Conservation (phyloP, 2,888 invertebrate species). For the Drosophila sordidula region DNA sequence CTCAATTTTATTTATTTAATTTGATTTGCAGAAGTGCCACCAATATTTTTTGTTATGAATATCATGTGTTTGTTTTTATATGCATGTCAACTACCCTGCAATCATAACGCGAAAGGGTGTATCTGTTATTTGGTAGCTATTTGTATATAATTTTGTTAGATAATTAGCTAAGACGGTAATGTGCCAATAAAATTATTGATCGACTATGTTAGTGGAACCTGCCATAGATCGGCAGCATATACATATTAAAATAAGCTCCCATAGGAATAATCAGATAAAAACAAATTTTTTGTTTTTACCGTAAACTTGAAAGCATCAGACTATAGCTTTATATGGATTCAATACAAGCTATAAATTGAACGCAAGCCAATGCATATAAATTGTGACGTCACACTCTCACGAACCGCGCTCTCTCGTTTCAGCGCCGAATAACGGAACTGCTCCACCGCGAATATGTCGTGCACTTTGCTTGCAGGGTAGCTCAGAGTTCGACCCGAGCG, state of each 20-base stretch:
- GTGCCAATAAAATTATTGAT: no score
- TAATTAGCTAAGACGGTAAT: no score
- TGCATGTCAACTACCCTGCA: slow-evolving; percentile 7
- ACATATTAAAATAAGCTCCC: no score
- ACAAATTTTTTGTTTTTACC: no score
- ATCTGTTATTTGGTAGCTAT: neutral
- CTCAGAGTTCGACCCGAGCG: slow-evolving; percentile 20
- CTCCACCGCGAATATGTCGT: neutral
- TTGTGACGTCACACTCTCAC: neutral
- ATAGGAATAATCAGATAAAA: no score
- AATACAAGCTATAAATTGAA: no score
- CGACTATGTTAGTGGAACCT: no score
- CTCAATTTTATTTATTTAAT: neutral
- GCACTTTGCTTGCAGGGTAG: slow-evolving; percentile 35
- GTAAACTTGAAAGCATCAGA: no score
- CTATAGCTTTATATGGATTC: no score
- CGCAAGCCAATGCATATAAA: no score
- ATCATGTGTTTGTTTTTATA: neutral
- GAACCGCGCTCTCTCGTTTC: neutral
- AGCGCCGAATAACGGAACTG: neutral
- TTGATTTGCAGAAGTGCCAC: slow-evolving; percentile 3
- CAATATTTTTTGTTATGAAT: slow-evolving; percentile 4
- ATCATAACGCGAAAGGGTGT: neutral
- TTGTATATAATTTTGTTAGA: no score
- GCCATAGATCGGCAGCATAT: no score